These are phyloP conservation scores for Cygnus atratus DNA, from an alignment of 2,113 vertebrate species.

Conservation along the genomic window DNA sequence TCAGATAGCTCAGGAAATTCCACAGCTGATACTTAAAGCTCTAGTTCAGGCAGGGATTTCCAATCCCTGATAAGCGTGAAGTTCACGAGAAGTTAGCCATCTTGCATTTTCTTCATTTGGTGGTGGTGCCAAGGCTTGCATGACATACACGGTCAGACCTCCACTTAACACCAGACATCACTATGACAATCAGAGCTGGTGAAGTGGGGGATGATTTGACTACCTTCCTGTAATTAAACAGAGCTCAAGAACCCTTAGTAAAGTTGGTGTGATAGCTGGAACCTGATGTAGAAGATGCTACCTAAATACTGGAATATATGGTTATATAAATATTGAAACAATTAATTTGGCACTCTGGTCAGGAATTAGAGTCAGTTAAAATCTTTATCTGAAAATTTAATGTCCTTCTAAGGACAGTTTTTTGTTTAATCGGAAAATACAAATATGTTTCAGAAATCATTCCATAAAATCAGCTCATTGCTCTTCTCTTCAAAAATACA, in stretches of 20 bases:
- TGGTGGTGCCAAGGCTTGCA: neutral
- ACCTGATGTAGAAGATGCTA: neutral
- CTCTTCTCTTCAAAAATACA: neutral
- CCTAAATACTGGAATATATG: neutral
- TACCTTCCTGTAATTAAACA: neutral
- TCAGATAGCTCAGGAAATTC: slow-evolving; percentile 46
- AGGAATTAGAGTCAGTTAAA: neutral
- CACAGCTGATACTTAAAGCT: neutral
- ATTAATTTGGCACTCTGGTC: neutral
- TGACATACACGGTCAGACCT: neutral
- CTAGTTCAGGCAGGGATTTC: slow-evolving; percentile 35
- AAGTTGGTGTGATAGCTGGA: neutral
- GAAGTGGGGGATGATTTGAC: neutral
- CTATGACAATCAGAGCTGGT: neutral
- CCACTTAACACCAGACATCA: neutral
- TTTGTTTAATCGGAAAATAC: neutral
- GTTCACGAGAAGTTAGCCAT: neutral
- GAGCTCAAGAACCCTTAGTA: neutral
- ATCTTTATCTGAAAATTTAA: neutral
- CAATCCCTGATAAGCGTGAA: slow-evolving; percentile 3
- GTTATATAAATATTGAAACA: neutral
- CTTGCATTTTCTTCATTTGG: neutral
- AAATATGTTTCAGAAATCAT: neutral
- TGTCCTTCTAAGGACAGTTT: neutral
- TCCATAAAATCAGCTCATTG: neutral